phyloP scores from a whole-genome alignment of 1,140 invertebrate genomes.

The Heliconius melpomene region DNA sequence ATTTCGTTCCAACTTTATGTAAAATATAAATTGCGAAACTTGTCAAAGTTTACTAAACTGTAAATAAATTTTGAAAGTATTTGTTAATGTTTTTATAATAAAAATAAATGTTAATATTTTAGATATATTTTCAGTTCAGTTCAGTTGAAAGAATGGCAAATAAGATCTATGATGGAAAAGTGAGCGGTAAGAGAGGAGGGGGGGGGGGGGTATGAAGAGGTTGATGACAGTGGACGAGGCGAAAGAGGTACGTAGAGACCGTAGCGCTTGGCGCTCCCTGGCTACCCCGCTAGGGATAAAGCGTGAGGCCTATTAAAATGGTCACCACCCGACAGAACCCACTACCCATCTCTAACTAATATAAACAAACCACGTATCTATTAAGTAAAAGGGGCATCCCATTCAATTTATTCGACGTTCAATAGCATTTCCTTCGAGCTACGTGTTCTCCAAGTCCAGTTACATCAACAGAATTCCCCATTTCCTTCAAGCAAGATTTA shows the following conservation, averaged over 20 bases:
- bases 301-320: too few species aligned
- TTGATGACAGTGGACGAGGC: too few species aligned
- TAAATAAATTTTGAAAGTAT: not conserved
- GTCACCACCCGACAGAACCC: too few species aligned
- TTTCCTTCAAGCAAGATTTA: not conserved
- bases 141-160: too few species aligned
- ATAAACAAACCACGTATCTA: not conserved
- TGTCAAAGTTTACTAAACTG: not conserved
- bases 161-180: too few species aligned
- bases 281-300: too few species aligned
- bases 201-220: too few species aligned
- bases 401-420: constrained; percentile 2
- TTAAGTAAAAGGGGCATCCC: not conserved
- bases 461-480: not conserved
- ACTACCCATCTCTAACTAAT: not conserved
- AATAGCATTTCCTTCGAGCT: constrained; percentile 3
- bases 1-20: constrained; percentile 3
- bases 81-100: not conserved
- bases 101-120: too few species aligned
- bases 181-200: too few species aligned
- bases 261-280: too few species aligned
- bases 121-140: too few species aligned
- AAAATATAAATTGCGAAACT: constrained; percentile 20
- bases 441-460: constrained; percentile 1
- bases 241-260: too few species aligned